A percentile compares a stretch with the other conserved stretches of the same genome.
Conservation (phyloP, 2,113 vertebrate genomes). For the Elachura formosa region DNA sequence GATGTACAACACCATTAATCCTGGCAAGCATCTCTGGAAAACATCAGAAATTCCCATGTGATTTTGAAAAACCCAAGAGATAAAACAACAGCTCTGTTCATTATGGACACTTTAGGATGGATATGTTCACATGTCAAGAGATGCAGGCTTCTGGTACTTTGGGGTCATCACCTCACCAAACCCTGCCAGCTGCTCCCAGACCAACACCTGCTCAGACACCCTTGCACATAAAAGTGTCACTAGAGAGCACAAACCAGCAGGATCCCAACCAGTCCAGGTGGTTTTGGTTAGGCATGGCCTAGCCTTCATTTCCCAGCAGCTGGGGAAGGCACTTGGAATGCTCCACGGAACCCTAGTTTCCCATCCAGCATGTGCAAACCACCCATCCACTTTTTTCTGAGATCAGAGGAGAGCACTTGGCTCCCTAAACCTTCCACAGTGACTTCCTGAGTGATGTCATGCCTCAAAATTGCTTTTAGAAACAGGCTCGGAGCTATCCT, state of each 20-base stretch:
- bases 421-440: not conserved
- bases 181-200: not conserved
- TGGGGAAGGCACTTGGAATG: not conserved
- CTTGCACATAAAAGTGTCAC: not conserved
- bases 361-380: not conserved
- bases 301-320: not conserved
- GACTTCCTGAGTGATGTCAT: constrained; percentile 52
- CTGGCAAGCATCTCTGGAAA: not conserved
- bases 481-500: not conserved
- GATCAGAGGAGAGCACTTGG: constrained; percentile 9
- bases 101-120: not conserved
- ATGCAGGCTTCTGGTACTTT: not conserved
- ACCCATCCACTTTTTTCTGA: not conserved
- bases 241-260: not conserved
- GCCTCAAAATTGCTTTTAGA: not conserved
- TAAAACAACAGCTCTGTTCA: not conserved
- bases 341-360: not conserved
- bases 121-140: fast-evolving
- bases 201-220: not conserved
- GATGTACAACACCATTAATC: not conserved
- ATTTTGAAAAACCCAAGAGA: not conserved
- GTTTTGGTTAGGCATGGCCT: not conserved
- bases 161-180: not conserved
- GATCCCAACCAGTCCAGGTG: not conserved
- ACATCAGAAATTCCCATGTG: not conserved